phyloP scores from a whole-genome alignment of 2,888 invertebrate genomes.

The Pharmacophagus antenor region DNA sequence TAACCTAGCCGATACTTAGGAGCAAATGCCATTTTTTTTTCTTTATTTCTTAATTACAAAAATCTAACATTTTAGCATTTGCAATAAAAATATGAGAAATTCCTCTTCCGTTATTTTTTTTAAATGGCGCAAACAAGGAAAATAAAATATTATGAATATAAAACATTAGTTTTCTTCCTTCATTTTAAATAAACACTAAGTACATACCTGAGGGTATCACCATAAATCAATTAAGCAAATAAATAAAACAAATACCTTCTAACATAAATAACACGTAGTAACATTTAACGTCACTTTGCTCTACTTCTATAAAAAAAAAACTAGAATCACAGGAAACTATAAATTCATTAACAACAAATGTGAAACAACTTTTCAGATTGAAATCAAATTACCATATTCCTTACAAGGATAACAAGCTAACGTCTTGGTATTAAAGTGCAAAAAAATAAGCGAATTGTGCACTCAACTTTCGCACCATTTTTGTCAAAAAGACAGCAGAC shows the following conservation, averaged over 20 bases:
- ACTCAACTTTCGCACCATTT: too few relatives aligned
- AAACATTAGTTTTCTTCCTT: not conserved
- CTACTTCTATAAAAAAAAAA: slow-evolving; percentile 35
- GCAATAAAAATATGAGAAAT: slow-evolving; percentile 40
- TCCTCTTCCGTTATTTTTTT: slow-evolving; percentile 43
- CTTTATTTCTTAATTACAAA: slow-evolving; percentile 47
- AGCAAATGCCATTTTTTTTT: slow-evolving; percentile 52
- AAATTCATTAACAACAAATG: slow-evolving; percentile 27
- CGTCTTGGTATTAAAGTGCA: slow-evolving; percentile 20
- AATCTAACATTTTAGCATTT: slow-evolving; percentile 48
- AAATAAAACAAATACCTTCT: slow-evolving; percentile 5
- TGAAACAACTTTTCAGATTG: slow-evolving; percentile 27
- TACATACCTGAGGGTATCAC: not conserved
- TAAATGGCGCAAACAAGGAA: slow-evolving; percentile 20
- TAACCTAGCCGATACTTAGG: slow-evolving; percentile 57
- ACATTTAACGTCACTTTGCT: slow-evolving; percentile 38
- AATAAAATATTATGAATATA: not conserved
- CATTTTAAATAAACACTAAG: slow-evolving; percentile 5
- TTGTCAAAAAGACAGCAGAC: slow-evolving; percentile 10
- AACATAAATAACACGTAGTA: slow-evolving; percentile 6
- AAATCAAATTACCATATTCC: slow-evolving; percentile 32
- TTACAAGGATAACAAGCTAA: slow-evolving; percentile 27
- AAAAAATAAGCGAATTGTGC: slow-evolving; percentile 18
- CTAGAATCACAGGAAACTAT: slow-evolving; percentile 42
- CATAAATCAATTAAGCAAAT: slow-evolving; percentile 17